Evolutionary conservation across 2,797 vertebrate species (phyloP).

Genomic region (Lycodopsis pacificus): DNA sequence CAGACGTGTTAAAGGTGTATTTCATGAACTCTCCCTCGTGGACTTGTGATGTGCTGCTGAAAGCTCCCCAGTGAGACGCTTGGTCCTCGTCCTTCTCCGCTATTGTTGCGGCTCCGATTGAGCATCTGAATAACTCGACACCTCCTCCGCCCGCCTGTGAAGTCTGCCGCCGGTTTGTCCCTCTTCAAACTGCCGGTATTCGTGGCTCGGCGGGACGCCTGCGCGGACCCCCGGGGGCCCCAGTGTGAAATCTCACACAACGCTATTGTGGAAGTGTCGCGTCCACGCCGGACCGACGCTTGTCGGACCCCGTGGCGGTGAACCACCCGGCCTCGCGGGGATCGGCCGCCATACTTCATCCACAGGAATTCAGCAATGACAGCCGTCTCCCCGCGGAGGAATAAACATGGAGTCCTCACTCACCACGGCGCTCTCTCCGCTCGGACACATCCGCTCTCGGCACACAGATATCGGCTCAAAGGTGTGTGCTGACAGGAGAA

Average conservation of each 20-base stretch:
- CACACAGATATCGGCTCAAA: constrained; percentile 42
- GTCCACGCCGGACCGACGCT: constrained; percentile 28
- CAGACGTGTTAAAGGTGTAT: not conserved
- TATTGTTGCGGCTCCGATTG: constrained; percentile 48
- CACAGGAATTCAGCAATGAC: constrained; percentile 80
- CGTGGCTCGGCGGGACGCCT: constrained; percentile 42
- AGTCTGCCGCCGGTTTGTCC: constrained; percentile 8
- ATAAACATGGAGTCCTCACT: constrained; percentile 80
- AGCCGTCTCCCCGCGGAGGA: constrained; percentile 76
- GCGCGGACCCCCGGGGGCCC: not conserved
- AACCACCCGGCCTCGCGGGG: constrained; percentile 72
- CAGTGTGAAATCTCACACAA: constrained; percentile 48
- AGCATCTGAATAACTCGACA: constrained; percentile 48
- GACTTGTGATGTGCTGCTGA: constrained; percentile 14
- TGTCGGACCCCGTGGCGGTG: constrained; percentile 60
- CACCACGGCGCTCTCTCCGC: constrained; percentile 59
- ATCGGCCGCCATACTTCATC: constrained; percentile 79
- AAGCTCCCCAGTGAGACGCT: constrained; percentile 35
- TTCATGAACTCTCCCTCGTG: not conserved
- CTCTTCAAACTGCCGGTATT: constrained; percentile 38
- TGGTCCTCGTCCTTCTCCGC: constrained; percentile 29
- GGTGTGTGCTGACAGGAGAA: constrained; percentile 52
- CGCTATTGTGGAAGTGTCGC: constrained; percentile 59
- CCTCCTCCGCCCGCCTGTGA: constrained; percentile 20
- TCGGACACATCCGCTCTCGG: constrained; percentile 47